These are phyloP conservation scores for Perdita meconis DNA, from an alignment of 2,888 invertebrate species.

Conservation along the genomic window DNA sequence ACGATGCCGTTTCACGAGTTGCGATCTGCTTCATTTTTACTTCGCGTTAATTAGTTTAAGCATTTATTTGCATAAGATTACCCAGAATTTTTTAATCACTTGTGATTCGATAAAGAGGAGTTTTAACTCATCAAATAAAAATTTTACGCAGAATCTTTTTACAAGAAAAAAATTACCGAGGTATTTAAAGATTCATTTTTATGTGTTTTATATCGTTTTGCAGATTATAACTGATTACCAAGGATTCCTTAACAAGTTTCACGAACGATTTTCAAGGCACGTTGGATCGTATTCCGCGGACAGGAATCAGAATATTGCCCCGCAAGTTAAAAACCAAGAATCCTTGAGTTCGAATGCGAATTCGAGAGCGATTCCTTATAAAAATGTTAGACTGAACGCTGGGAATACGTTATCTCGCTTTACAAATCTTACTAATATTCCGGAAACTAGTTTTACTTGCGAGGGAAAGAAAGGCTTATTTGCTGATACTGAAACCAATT, in stretches of 20 bases:
- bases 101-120: too few species aligned
- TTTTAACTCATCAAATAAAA: too few species aligned
- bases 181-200: not conserved
- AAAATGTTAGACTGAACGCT: constrained; percentile 28
- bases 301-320: constrained; percentile 27
- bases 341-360: constrained; percentile 5
- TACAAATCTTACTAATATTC: constrained; percentile 83
- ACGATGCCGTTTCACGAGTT: not conserved
- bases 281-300: constrained; percentile 14
- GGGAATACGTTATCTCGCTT: constrained; percentile 54
- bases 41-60: too few species aligned
- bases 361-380: constrained; percentile 14
- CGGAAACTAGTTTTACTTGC: constrained; percentile 91
- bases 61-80: too few species aligned
- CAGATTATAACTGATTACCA: constrained; percentile 77
- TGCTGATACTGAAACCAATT: constrained; percentile 93
- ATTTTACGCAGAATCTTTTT: too few species aligned
- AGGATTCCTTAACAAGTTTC: constrained; percentile 72
- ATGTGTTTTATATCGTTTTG: constrained; percentile 4
- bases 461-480: constrained; percentile 92
- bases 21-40: not conserved
- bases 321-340: constrained; percentile 17
- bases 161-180: too few species aligned
- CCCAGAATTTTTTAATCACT: too few species aligned
- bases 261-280: constrained; percentile 71